Percentiles rank a stretch among this genome's conserved stretches.
These are phyloP conservation scores for Drosophila sproati DNA, from an alignment of 1,140 invertebrate genomes.

Conservation along the genomic window DNA sequence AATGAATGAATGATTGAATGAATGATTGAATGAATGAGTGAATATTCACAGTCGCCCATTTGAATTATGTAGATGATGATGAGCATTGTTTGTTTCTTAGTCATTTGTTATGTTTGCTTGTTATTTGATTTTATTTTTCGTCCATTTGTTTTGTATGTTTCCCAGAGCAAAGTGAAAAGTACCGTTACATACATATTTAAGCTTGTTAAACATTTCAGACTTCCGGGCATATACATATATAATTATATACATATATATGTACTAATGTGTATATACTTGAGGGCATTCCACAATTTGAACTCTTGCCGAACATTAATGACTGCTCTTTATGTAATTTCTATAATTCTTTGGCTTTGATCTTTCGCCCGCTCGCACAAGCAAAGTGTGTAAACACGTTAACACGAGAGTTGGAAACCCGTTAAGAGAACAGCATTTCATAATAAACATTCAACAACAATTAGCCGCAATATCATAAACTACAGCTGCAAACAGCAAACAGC, in stretches of 20 bases:
- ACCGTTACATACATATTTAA: not conserved
- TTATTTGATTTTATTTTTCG: too few species aligned
- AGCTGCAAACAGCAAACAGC: conserved; percentile 4
- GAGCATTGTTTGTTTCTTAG: too few species aligned
- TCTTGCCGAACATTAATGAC: not conserved
- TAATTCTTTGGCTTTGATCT: not conserved
- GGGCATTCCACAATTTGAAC: conserved; percentile 2
- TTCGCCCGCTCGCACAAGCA: too few species aligned
- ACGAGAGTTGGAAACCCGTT: conserved; percentile 18
- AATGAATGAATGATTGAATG: too few species aligned
- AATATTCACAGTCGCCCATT: too few species aligned
- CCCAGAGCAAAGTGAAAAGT: not conserved
- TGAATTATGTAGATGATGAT: too few species aligned
- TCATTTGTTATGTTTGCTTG: too few species aligned
- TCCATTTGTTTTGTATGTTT: not conserved
- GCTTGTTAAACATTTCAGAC: too few species aligned
- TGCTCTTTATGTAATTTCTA: conserved; percentile 15
- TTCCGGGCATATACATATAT: not conserved
- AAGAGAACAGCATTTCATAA: conserved; percentile 28
- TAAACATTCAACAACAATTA: conserved; percentile 32
- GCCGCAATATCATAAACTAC: conserved; percentile 38
- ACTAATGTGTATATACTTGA: not conserved
- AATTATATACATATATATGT: not conserved
- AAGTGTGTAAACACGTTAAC: conserved; percentile 20
- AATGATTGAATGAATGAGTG: too few species aligned